Conservation (phyloP, 1,140 invertebrate species). For the Papilio polytes region DNA sequence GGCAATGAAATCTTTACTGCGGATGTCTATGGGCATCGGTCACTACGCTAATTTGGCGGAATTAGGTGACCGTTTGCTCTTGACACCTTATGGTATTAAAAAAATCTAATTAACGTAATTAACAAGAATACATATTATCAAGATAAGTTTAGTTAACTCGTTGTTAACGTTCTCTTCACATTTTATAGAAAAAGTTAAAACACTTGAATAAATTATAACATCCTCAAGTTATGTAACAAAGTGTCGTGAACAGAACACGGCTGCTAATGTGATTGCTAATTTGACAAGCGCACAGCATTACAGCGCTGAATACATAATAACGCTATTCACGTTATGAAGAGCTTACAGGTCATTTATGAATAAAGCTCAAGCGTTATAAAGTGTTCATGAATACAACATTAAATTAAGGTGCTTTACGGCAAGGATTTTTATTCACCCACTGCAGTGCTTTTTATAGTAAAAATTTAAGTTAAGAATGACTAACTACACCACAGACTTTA, state of each 20-base stretch:
- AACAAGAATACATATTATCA: no score
- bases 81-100: no score
- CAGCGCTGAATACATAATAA: slow-evolving; percentile 22
- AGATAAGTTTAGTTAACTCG: no score
- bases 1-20: no score
- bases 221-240: neutral
- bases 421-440: neutral
- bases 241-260: slow-evolving; percentile 10
- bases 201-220: neutral
- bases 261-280: slow-evolving; percentile 10
- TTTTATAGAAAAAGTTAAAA: neutral
- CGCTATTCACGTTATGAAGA: slow-evolving; percentile 17
- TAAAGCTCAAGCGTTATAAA: neutral
- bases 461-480: neutral
- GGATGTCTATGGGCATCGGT: no score
- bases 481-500: neutral
- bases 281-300: slow-evolving; percentile 16
- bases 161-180: no score
- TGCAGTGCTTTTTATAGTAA: neutral
- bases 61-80: no score
- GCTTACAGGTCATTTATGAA: slow-evolving; percentile 25
- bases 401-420: slow-evolving; percentile 6
- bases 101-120: no score
- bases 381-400: slow-evolving; percentile 20
- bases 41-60: no score